Base-by-base conservation (phyloP, 1,140 invertebrate species). In the Micrasema longulum region DNA sequence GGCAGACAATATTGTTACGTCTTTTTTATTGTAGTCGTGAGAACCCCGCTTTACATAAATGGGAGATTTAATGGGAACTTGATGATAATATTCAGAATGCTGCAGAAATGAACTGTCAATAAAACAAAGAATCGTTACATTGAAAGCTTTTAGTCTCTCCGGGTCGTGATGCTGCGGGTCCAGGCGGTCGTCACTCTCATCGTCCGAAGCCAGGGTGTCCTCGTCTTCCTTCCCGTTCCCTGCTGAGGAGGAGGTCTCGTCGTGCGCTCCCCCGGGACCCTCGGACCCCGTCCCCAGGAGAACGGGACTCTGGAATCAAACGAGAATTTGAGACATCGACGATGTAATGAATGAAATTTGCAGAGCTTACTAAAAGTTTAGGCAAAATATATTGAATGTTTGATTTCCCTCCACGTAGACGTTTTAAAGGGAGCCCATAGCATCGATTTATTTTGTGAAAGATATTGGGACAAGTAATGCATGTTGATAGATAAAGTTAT, bases 61-160 rank as follows among this genome's bases (percentile, higher is more conserved):
- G 12, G 36, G 5, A 38, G 12, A 38, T 38, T 5, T 38, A 12
- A 12, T 38, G 12, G 36, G 36, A 12, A 38, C 36, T 6, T 38
- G 36, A 12, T 38, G 12, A 38, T 5, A 6, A 38, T 38, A 2
- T 12, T 10, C 38, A 6, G 38, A 2, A 38, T 5, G 36, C 36
- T 12, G 38, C 38, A 2, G 38, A 1, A 41, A n/a, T 2, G 11
- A n/a, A 6, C 20, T 7, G 50, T 7, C n/a, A 53, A 16, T 10
- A 14, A 23, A 12, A 23, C 74, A 88, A 91, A 31, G 3, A 7
- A 31, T 31, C 2, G 26, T 92, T 86, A 98, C 96, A 86, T 98
- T 98, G 82, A 98, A 98, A 60, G 97, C 95, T 85, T 98, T 98
- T 48, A 98, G 90, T 80, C 96, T 89, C 85, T 98, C 97, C 0